phyloP scores from a whole-genome alignment of 1,140 invertebrate genomes.

The Temnothorax longispinosus region DNA sequence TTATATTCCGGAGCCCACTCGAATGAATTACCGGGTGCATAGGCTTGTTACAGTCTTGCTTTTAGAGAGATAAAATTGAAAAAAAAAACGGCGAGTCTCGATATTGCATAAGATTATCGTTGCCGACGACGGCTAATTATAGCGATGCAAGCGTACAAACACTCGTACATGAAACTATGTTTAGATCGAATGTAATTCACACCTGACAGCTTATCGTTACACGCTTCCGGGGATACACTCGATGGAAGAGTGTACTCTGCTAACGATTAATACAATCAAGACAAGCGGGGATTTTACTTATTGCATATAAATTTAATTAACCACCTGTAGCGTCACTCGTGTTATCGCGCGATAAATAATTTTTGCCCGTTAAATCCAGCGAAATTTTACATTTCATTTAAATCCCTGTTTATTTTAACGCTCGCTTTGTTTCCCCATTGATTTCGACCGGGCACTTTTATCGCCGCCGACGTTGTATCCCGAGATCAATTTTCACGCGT shows the following conservation, averaged over 20 bases:
- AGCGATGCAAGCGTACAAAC: neutral
- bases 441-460: neutral
- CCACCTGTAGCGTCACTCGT: constrained; percentile 16
- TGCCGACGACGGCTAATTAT: neutral
- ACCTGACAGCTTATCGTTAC: neutral
- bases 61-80: neutral
- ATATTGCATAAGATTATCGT: neutral
- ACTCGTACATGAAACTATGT: neutral
- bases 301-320: constrained; percentile 43
- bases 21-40: neutral
- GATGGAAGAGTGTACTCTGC: neutral
- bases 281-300: constrained; percentile 24
- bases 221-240: neutral
- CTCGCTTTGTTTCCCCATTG: neutral
- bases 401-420: neutral
- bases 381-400: constrained; percentile 21
- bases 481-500: neutral
- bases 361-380: neutral
- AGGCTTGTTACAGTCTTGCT: neutral
- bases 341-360: constrained; percentile 27
- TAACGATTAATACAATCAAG: constrained; percentile 17
- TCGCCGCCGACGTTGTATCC: neutral
- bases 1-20: neutral
- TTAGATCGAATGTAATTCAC: neutral
- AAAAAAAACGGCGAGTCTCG: neutral